Evolutionary conservation across 2,113 vertebrate species (phyloP), one percentile per base, ranked within the genome.

Genomic region (Atrichornis clamosus): DNA sequence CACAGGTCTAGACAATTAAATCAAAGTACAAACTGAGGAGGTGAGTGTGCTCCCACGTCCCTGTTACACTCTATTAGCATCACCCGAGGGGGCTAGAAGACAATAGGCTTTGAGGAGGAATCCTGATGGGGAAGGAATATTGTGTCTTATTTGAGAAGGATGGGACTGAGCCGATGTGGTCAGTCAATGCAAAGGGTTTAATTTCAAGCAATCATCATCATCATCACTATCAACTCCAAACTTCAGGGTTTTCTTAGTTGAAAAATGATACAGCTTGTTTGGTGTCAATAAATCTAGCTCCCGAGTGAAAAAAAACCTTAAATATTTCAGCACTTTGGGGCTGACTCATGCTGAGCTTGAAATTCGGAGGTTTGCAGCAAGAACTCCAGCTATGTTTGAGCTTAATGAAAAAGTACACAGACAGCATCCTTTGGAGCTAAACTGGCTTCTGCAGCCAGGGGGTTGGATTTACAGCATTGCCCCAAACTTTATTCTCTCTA

Each of bases 301-400:
- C 76, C 67, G 44, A 84, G 59, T 83, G 44, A 73, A 94, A 93
- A 93, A 93, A 78, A 10, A 37, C 39, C n/a, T 93, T 97, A 94
- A 96, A 96, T 97, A 97, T 97, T 97, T 97, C 92, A 97, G 62
- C 39, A 77, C 55, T 85, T 77, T 39, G 81, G 69, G 90, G 93
- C 58, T 92, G 89, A 94, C 82, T 96, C 96, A 93, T 26, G 75
- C 92, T 79, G 95, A 95, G 89, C 70, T 89, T 93, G 89, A 96
- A 95, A 97, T 96, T 91, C 5, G 2, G 94, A 94, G 58, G n/a
- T 93, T 96, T 94, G 87, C 93, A 96, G 72, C 63, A 91, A 87
- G 95, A 94, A 49, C 49, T 92, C 70, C 70, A 80, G 73, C 91
- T 95, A 96, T 56, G 70, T 55, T 87, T 95, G 78, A 95, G 85